These are phyloP conservation scores for Cephalopachus bancanus DNA, from an alignment of 2,797 vertebrate genomes.

Conservation along the genomic window DNA sequence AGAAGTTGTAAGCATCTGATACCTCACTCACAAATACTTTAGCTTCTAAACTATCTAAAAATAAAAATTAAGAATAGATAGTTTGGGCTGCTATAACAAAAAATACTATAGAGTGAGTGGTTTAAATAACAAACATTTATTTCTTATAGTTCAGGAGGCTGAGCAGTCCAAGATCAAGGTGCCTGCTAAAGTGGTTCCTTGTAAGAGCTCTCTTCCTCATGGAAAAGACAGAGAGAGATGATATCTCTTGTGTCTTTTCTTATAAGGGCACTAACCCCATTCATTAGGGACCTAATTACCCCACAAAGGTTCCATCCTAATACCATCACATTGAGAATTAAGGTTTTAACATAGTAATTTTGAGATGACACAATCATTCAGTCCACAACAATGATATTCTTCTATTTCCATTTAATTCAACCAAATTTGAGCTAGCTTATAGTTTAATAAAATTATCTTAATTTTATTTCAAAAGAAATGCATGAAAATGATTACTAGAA, in stretches of 20 bases:
- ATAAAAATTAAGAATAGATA: background rate
- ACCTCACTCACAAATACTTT: background rate
- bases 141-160: background rate
- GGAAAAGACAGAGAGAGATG: background rate
- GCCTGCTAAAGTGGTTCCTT: background rate
- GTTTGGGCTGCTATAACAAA: background rate
- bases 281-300: background rate
- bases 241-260: background rate
- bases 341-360: background rate
- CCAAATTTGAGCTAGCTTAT: background rate
- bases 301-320: background rate
- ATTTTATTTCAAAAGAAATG: constrained; percentile 50
- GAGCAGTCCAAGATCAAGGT: background rate
- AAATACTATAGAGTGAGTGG: background rate
- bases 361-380: background rate
- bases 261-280: background rate
- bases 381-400: background rate
- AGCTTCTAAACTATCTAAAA: background rate
- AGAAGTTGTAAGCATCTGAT: background rate
- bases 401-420: background rate
- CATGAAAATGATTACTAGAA: background rate
- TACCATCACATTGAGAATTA: background rate
- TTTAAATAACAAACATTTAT: background rate
- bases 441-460: constrained; percentile 1
- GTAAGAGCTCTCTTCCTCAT: background rate